A percentile compares a stretch with the other conserved stretches of the same genome.
These are phyloP conservation scores for Scomber colias DNA, from an alignment of 2,113 vertebrate genomes.

Conservation along the genomic window DNA sequence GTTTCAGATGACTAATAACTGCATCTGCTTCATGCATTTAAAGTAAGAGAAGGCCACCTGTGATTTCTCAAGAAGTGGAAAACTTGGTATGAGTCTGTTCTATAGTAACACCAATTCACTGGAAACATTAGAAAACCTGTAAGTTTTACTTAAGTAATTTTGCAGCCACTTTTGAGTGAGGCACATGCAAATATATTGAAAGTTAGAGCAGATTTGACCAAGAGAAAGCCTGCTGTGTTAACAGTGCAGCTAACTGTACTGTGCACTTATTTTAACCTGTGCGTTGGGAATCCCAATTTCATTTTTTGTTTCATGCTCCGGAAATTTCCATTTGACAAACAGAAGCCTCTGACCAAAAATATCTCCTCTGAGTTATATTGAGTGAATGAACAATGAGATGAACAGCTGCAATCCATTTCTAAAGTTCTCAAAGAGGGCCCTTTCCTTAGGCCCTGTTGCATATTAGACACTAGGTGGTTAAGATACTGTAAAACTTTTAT, in stretches of 20 bases:
- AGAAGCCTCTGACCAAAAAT: constrained; percentile 18
- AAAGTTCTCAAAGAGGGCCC: not conserved
- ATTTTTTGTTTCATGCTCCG: not conserved
- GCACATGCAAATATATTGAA: not conserved
- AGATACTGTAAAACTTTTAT: not conserved
- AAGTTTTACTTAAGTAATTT: not conserved
- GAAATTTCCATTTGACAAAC: not conserved
- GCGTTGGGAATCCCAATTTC: not conserved
- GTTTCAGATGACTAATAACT: not conserved
- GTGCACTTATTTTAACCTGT: not conserved
- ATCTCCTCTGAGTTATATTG: not conserved
- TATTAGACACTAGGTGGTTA: not conserved
- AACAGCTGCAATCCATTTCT: constrained; percentile 8
- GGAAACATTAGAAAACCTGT: not conserved
- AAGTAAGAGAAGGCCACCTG: not conserved
- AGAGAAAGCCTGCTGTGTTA: not conserved
- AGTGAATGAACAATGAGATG: not conserved
- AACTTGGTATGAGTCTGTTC: not conserved
- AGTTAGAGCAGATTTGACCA: not conserved
- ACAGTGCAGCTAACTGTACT: not conserved
- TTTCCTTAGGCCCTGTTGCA: not conserved
- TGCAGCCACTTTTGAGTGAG: not conserved
- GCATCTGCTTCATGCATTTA: not conserved
- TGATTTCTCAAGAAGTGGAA: not conserved
- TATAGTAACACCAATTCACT: not conserved